These are phyloP conservation scores for Drosophila affinis DNA, from an alignment of 2,888 invertebrate species.

Conservation along the genomic window DNA sequence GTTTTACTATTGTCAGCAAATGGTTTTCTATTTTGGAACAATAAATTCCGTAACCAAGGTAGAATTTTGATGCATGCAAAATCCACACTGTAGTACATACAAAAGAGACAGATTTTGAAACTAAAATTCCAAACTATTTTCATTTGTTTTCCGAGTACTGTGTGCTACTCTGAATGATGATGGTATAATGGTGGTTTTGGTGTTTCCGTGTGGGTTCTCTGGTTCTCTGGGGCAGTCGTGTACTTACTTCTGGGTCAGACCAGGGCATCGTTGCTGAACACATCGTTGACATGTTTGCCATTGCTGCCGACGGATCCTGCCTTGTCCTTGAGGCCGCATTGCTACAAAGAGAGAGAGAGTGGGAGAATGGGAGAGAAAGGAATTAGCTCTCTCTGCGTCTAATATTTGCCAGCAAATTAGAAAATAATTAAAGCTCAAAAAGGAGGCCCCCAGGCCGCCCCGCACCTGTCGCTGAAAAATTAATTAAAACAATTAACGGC, in stretches of 20 bases:
- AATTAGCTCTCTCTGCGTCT: constrained; percentile 33
- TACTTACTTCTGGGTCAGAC: constrained; percentile 83
- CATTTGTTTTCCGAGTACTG: background rate
- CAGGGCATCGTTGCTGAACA: constrained; percentile 82
- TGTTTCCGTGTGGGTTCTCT: background rate
- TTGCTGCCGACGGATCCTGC: constrained; percentile 49
- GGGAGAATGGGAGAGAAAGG: constrained; percentile 12
- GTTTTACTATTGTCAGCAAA: background rate
- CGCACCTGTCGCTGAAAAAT: constrained; percentile 66
- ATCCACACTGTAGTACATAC: background rate
- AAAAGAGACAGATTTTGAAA: too few species aligned
- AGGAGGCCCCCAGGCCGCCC: constrained; percentile 54
- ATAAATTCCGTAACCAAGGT: background rate
- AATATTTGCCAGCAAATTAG: constrained; percentile 58
- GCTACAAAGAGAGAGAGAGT: constrained; percentile 56
- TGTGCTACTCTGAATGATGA: background rate
- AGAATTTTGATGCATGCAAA: too few species aligned
- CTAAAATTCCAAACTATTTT: background rate
- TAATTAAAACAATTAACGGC: constrained; percentile 82
- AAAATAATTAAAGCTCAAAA: constrained; percentile 58
- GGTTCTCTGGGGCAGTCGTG: constrained; percentile 8
- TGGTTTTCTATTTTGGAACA: background rate
- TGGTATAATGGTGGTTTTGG: constrained; percentile 4
- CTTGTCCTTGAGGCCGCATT: constrained; percentile 83
- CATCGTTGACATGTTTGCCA: constrained; percentile 83